Base-by-base conservation (phyloP, 2,797 vertebrate species). In the Heterohyrax brucei region DNA sequence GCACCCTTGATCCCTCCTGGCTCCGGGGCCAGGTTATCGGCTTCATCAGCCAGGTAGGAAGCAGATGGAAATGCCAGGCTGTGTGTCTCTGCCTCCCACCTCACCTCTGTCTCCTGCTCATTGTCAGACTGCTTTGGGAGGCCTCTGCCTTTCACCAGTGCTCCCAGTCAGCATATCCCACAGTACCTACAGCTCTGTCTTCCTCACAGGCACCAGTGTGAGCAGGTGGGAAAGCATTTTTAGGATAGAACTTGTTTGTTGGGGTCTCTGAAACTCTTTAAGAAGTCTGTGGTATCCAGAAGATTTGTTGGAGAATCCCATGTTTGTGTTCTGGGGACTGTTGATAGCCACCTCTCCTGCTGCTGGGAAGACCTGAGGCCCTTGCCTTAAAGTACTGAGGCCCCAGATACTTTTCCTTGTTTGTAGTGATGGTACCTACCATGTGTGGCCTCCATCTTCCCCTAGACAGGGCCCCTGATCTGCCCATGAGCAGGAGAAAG, bases 41-140 rank as follows among this genome's bases (percentile, higher is more conserved):
- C 94, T 99, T 99, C 97, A 99, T 99, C 94, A 99, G 99, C 98
- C 99, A 99, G 99, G 99, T 99, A 53, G 3, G n/a, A 10, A 4
- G 13, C 26, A 13, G 44, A 18, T 6, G 30, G 24, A 44, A 46
- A 26, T 13, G 12, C 75, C 46, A 30, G 46, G 26, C 28, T 26
- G 48, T 19, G 81, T 2, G 33, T 50, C 39, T 39, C 0, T 2
- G 5, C 6, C 5, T 22, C 16, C 21, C 39, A 16, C 73, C 33
- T 56, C 16, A 44, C 18, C 33, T 1, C 2, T 22, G 16, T 7
- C 81, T 39, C 30, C 50, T 19, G 5, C 44, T 28, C 19, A 13
- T 24, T 24, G 9, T 5, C n/a, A 26, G 21, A 53, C 30, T 72
- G 48, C 33, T 39, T 16, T 33, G 50, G 39, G n/a, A 72, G 70